Evolutionary conservation across 2,797 vertebrate species (phyloP).

Genomic region (Enteromius fasciolatus): DNA sequence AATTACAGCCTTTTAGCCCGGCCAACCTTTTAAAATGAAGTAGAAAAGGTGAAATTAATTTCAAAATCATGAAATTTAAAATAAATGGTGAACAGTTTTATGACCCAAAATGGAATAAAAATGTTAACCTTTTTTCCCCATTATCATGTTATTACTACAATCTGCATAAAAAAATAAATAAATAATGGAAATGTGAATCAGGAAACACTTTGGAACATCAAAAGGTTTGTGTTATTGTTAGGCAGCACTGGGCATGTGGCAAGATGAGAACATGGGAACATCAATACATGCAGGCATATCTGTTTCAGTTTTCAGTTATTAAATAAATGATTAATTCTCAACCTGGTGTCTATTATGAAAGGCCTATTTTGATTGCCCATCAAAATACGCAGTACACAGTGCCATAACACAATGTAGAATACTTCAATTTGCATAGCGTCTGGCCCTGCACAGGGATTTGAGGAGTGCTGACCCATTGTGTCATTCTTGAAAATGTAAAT

Average conservation of each 20-base stretch:
- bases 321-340: constrained; percentile 38
- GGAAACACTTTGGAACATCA: constrained; percentile 7
- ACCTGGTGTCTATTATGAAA: constrained; percentile 11
- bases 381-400: constrained; percentile 31
- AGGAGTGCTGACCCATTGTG: constrained; percentile 47
- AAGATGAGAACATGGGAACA: background rate
- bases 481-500: constrained; percentile 69
- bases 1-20: background rate
- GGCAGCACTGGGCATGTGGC: background rate
- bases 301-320: constrained; percentile 35
- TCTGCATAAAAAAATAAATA: no score
- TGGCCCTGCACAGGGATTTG: constrained; percentile 49
- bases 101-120: background rate
- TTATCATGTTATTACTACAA: background rate
- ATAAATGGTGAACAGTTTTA: background rate
- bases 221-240: constrained; percentile 38
- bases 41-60: background rate
- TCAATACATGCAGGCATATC: constrained; percentile 10
- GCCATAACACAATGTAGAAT: constrained; percentile 12
- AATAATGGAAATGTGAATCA: constrained; percentile 19
- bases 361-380: constrained; percentile 16
- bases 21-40: background rate
- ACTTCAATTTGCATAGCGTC: constrained; percentile 45
- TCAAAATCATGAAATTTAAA: background rate
- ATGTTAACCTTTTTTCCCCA: background rate